Conservation (phyloP, 2,888 invertebrate species). For the Trissolcus japonicus region DNA sequence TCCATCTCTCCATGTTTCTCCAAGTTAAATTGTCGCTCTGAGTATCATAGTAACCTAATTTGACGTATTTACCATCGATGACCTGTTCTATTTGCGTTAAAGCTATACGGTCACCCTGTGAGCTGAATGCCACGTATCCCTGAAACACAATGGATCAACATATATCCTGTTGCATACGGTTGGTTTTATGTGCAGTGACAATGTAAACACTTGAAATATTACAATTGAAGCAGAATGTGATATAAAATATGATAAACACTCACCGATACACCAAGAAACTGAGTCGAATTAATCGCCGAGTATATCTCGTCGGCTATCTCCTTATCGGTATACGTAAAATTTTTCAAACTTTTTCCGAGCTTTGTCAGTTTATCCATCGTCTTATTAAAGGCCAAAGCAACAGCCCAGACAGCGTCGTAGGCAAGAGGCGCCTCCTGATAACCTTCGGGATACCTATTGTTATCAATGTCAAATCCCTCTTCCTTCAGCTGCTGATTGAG, state of each 20-base stretch:
- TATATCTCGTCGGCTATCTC: constrained; percentile 97
- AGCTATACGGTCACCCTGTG: constrained; percentile 98
- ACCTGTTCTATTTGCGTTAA: constrained; percentile 98
- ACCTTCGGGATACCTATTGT: constrained; percentile 92
- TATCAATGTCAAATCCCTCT: constrained; percentile 90
- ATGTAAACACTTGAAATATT: no score
- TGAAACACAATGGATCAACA: constrained; percentile 72
- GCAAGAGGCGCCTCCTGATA: constrained; percentile 99
- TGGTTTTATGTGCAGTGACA: no score
- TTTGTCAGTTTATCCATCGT: constrained; percentile 92
- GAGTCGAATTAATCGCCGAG: constrained; percentile 98
- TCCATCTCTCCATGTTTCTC: constrained; percentile 94
- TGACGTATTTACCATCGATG: constrained; percentile 94
- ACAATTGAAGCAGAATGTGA: no score
- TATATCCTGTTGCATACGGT: not conserved
- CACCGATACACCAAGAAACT: constrained; percentile 98
- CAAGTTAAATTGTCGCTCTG: constrained; percentile 96
- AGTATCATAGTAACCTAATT: constrained; percentile 97
- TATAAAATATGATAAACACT: constrained; percentile 78
- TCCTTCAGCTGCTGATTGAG: constrained; percentile 88
- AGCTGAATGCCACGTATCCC: constrained; percentile 98
- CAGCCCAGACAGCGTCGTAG: constrained; percentile 99
- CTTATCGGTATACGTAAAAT: constrained; percentile 97
- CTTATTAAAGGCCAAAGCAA: constrained; percentile 98
- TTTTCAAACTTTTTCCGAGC: constrained; percentile 89